These are phyloP conservation scores for Lepus europaeus DNA, from an alignment of 2,113 vertebrate genomes.

Conservation along the genomic window DNA sequence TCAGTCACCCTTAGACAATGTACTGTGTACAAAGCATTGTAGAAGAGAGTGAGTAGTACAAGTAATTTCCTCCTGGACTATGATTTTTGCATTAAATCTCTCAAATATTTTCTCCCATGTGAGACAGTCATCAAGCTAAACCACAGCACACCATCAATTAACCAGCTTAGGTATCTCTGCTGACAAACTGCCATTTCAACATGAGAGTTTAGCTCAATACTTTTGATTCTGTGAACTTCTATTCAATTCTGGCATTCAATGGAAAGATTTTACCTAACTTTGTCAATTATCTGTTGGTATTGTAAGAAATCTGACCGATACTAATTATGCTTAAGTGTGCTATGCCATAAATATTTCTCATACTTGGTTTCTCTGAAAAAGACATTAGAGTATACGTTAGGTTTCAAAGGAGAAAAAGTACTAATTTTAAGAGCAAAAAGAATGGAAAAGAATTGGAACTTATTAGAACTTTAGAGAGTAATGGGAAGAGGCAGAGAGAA, in stretches of 20 bases:
- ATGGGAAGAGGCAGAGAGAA: background rate
- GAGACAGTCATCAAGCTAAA: constrained; percentile 58
- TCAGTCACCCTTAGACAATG: constrained; percentile 66
- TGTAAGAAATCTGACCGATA: background rate
- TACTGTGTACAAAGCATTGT: constrained; percentile 33
- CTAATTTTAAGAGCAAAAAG: constrained; percentile 50
- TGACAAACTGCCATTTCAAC: constrained; percentile 23
- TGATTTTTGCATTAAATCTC: constrained; percentile 66
- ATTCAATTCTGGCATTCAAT: background rate
- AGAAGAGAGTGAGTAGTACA: background rate
- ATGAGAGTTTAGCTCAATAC: background rate
- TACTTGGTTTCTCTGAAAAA: background rate
- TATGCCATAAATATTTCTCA: background rate
- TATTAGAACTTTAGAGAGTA: background rate
- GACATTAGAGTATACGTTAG: background rate
- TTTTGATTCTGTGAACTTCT: constrained; percentile 1
- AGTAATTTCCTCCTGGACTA: constrained; percentile 51
- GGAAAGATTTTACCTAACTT: background rate
- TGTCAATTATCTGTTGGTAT: background rate
- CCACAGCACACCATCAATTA: constrained; percentile 47
- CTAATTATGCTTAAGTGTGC: background rate
- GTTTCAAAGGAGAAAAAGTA: background rate
- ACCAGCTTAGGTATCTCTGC: background rate
- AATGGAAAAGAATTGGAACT: background rate
- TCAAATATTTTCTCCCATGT: constrained; percentile 37